Conservation (phyloP, 1,140 invertebrate species). For the Arion vulgaris region DNA sequence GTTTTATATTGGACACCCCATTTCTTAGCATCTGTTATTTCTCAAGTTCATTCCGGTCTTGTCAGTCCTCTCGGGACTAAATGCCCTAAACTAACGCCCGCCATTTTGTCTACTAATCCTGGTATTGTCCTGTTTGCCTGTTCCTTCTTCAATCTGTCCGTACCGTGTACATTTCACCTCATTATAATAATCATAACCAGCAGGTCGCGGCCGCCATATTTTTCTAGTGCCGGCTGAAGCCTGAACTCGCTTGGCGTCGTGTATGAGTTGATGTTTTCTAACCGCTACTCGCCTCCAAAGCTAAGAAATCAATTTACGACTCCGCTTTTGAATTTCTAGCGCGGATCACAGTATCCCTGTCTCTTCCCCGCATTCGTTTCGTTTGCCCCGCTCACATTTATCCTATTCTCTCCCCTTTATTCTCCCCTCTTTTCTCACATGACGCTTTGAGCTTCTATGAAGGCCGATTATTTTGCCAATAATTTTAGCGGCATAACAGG, state of each 20-base stretch:
- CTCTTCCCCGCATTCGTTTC: slow-evolving; percentile 3
- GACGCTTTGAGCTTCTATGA: slow-evolving; percentile 41
- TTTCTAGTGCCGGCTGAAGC: slow-evolving; percentile 5
- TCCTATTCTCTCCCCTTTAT: slow-evolving; percentile 18
- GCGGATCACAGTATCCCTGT: slow-evolving; percentile 16
- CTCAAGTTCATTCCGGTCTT: too few relatives aligned
- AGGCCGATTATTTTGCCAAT: slow-evolving; percentile 43
- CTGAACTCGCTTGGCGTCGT: slow-evolving; percentile 8
- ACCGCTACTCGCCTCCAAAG: slow-evolving; percentile 32
- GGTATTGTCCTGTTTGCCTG: not conserved
- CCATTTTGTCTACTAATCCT: not conserved
- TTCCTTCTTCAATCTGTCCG: not conserved
- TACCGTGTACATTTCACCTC: not conserved
- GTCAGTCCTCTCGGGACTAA: not conserved
- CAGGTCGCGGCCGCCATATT: slow-evolving; percentile 17
- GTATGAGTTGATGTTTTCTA: slow-evolving; percentile 33
- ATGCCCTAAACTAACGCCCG: not conserved
- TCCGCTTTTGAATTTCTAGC: slow-evolving; percentile 34
- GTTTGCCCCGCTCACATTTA: slow-evolving; percentile 21
- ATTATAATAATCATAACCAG: slow-evolving; percentile 20
- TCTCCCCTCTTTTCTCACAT: slow-evolving; percentile 18
- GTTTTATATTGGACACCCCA: too few relatives aligned
- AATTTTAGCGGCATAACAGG: slow-evolving; percentile 42
- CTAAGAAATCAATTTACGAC: slow-evolving; percentile 38
- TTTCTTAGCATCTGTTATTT: too few relatives aligned